Percentiles rank a stretch among this genome's conserved stretches.
These are phyloP conservation scores for Dione vanillae DNA, from an alignment of 2,888 invertebrate species.

Conservation along the genomic window DNA sequence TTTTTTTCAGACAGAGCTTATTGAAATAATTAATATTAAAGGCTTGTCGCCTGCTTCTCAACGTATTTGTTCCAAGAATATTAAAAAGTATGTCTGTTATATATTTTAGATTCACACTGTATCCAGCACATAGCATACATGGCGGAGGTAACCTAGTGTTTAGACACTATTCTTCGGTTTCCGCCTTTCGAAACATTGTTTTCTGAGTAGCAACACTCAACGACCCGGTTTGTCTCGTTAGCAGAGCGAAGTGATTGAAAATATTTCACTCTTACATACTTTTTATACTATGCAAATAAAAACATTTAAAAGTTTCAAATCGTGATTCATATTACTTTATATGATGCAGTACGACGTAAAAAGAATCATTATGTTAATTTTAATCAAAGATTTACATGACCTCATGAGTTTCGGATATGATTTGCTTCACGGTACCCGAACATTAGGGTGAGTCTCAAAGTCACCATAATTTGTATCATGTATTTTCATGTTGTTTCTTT, in stretches of 20 bases:
- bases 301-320: not conserved
- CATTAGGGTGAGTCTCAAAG: conserved; percentile 10
- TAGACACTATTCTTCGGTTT: too few relatives aligned
- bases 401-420: conserved; percentile 28
- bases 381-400: conserved; percentile 22
- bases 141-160: too few relatives aligned
- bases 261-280: too few relatives aligned
- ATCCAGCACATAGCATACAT: too few relatives aligned
- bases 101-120: too few relatives aligned
- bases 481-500: not conserved
- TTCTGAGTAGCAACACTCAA: too few relatives aligned
- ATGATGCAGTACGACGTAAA: conserved; percentile 9
- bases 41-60: conserved; percentile 8
- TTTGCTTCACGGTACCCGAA: conserved; percentile 26
- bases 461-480: conserved; percentile 2
- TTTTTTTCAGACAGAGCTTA: not conserved
- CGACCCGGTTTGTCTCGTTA: too few relatives aligned
- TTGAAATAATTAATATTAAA: conserved; percentile 12
- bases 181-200: too few relatives aligned
- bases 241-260: too few relatives aligned
- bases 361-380: conserved; percentile 24
- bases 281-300: not conserved
- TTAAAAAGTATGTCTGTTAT: conserved; percentile 1
- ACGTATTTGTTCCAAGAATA: conserved; percentile 5
- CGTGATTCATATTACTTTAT: conserved; percentile 12